These are phyloP conservation scores for Rhagium mordax DNA, from an alignment of 2,888 invertebrate genomes.

Conservation along the genomic window DNA sequence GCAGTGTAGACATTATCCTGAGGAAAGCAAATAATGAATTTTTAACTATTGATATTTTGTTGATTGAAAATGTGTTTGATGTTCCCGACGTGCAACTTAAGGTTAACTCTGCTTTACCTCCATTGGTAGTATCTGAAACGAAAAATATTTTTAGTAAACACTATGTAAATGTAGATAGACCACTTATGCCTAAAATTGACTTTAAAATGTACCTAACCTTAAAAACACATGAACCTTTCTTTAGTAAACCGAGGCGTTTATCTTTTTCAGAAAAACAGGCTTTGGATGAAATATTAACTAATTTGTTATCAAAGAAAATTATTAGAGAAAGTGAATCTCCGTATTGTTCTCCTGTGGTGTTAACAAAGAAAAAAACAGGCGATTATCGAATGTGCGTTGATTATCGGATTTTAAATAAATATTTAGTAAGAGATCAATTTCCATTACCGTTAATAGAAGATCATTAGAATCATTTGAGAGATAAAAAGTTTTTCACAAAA, in stretches of 20 bases:
- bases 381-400: too few species aligned
- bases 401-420: conserved; percentile 4
- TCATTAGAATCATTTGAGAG: conserved; percentile 3
- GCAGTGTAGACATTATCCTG: neutral
- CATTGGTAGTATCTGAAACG: neutral
- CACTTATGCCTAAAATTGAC: neutral
- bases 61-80: neutral
- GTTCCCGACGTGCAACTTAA: neutral
- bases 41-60: neutral
- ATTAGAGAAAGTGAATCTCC: conserved; percentile 36
- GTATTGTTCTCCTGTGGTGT: conserved; percentile 31
- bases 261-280: conserved; percentile 39
- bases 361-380: conserved; percentile 41
- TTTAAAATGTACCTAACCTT: neutral
- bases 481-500: conserved; percentile 11
- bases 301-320: conserved; percentile 28
- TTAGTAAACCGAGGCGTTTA: conserved; percentile 30
- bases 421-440: conserved; percentile 10
- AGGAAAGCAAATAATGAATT: neutral
- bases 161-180: neutral
- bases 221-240: conserved; percentile 20
- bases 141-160: neutral
- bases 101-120: neutral
- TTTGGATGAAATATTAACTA: conserved; percentile 35
- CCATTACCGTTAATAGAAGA: conserved; percentile 19